A percentile compares a stretch with the other conserved stretches of the same genome.
These are phyloP conservation scores for Hetaerina americana DNA, from an alignment of 1,140 invertebrate genomes.

Conservation along the genomic window DNA sequence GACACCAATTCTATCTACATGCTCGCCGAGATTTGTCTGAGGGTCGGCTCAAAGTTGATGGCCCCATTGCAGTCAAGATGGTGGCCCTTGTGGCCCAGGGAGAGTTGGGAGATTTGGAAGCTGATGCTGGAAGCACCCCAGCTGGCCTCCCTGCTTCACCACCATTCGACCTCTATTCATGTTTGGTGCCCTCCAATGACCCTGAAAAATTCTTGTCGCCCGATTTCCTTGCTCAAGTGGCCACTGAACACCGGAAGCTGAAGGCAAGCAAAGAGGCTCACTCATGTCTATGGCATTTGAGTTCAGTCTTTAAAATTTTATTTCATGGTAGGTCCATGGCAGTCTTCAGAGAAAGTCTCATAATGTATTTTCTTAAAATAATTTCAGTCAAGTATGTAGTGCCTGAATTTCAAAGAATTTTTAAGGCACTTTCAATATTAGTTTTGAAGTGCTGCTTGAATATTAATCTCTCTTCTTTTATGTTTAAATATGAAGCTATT, in stretches of 20 bases:
- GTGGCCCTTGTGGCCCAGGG: slow-evolving; percentile 62
- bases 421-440: too few relatives aligned
- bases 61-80: slow-evolving; percentile 52
- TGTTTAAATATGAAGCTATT: too few relatives aligned
- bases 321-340: too few relatives aligned
- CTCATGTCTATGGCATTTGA: too few relatives aligned
- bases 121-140: slow-evolving; percentile 16
- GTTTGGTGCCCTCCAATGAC: slow-evolving; percentile 18
- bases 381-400: too few relatives aligned
- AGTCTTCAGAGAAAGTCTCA: too few relatives aligned
- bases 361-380: too few relatives aligned
- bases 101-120: slow-evolving; percentile 30
- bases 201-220: slow-evolving; percentile 23
- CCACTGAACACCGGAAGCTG: slow-evolving; percentile 43
- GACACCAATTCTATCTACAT: slow-evolving; percentile 72
- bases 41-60: slow-evolving; percentile 52
- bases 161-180: slow-evolving; percentile 40
- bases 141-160: slow-evolving; percentile 37
- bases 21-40: slow-evolving; percentile 59
- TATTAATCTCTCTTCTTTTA: too few relatives aligned
- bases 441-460: too few relatives aligned
- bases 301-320: too few relatives aligned
- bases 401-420: too few relatives aligned
- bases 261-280: slow-evolving; percentile 21
- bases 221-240: slow-evolving; percentile 45